phyloP scores from a whole-genome alignment of 2,113 vertebrate genomes.

The Dinomys branickii region DNA sequence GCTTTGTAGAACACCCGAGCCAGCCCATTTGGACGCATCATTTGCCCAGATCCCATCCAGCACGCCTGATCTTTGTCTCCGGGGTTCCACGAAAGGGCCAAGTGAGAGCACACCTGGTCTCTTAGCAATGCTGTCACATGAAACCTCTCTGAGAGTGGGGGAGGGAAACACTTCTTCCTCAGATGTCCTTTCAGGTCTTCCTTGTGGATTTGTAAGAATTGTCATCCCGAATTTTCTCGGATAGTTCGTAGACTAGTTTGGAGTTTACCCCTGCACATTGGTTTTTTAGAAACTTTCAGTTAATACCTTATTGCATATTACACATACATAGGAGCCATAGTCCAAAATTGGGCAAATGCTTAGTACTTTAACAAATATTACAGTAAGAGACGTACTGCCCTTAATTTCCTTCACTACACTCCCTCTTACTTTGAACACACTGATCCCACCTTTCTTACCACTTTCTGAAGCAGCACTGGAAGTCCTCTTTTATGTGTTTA shows the following conservation, averaged over 20 bases:
- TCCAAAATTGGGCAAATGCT: too few species aligned
- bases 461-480: too few species aligned
- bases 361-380: too few species aligned
- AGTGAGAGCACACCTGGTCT: too few species aligned
- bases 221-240: not conserved
- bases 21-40: accelerated
- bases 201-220: not conserved
- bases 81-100: not conserved
- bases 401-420: too few species aligned
- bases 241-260: not conserved
- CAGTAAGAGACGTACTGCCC: too few species aligned
- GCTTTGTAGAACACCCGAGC: not conserved
- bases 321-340: not conserved
- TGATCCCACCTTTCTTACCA: too few species aligned
- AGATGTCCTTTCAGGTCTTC: not conserved
- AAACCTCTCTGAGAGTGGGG: not conserved
- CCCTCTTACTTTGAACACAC: too few species aligned
- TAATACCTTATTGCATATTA: not conserved
- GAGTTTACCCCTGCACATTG: not conserved
- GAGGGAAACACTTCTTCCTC: not conserved
- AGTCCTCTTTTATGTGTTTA: too few species aligned
- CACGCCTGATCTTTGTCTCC: not conserved
- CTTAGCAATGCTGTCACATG: not conserved
- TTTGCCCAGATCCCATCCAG: not conserved
- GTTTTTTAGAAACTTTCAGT: not conserved